Conservation (phyloP, 2,797 vertebrate genomes). For the Eleutherodactylus coqui region DNA sequence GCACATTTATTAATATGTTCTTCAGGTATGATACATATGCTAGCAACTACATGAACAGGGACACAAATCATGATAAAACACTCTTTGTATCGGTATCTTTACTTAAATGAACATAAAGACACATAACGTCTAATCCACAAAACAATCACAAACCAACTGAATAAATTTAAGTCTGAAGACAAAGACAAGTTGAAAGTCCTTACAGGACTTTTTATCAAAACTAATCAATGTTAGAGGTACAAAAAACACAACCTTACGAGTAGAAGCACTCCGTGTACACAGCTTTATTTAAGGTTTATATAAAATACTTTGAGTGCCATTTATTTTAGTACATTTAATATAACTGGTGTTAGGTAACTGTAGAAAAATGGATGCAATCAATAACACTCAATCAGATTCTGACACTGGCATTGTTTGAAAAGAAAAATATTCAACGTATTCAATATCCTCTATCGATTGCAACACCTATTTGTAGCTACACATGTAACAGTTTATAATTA, state of each 20-base stretch:
- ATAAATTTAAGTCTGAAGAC: slow-evolving; percentile 26
- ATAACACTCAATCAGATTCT: slow-evolving; percentile 13
- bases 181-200: slow-evolving; percentile 31
- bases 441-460: background rate
- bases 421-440: background rate
- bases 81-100: background rate
- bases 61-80: background rate
- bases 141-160: background rate
- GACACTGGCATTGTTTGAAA: background rate
- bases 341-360: background rate
- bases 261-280: background rate
- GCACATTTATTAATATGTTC: too few species aligned
- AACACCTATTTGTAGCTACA: background rate
- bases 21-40: background rate
- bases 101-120: background rate
- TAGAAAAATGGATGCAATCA: background rate
- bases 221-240: slow-evolving; percentile 16
- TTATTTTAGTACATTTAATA: slow-evolving; percentile 24
- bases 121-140: background rate
- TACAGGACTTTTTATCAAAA: slow-evolving; percentile 34
- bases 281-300: slow-evolving; percentile 20
- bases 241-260: slow-evolving; percentile 12
- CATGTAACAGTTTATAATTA: slow-evolving; percentile 2
- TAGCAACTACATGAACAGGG: background rate
- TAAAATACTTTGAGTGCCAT: slow-evolving; percentile 6